Base-by-base conservation (phyloP, 1,140 invertebrate genomes). In the Ostrea denselamellosa region DNA sequence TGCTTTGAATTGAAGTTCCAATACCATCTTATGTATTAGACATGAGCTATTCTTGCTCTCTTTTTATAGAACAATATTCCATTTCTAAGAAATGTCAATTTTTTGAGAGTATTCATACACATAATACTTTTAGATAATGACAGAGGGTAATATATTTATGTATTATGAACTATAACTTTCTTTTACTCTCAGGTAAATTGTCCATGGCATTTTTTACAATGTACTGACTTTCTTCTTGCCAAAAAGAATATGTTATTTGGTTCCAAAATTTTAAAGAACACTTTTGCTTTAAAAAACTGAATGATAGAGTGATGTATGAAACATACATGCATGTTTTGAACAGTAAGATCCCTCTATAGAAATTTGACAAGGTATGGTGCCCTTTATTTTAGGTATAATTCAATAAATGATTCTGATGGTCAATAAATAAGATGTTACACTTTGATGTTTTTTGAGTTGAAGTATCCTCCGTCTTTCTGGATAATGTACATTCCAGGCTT, bases 181-280 rank as follows among this genome's bases (percentile, higher is more conserved):
- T 77, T 77, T 77, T 77, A n/a, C 65, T 77, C 68, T 77, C 68
- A 77, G 68, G 68, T 77, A 17, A 28, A 14, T 77, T 71, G 65
- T 22, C 28, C 68, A 34, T 34, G 28, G 28, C 68, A 8, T 34
- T 77, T 77, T 34, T 77, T 12, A 22, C 25, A 34, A 77, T 77
- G 68, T 77, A 77, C 68, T 77, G 25, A 77, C 12, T 28, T 77
- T 77, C 28, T 77, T 77, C 68, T 28, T 77, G 68, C 68, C 68
- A 77, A 77, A 77, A 71, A 34, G 17, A 62, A 62, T 19, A 62
- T 17, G 56, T 19, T 62, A 62, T 62, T 62, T 62, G 1, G n/a
- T 62, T n/a, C 56, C 56, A 62, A 17, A 62, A 62, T 7, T 62
- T 62, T 8, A 62, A 19, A 62, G 34, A 44, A 44, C 34, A 2